Evolutionary conservation across 2,113 vertebrate genomes (phyloP), one percentile per base, ranked within the genome.

Genomic region (Takifugu bimaculatus): DNA sequence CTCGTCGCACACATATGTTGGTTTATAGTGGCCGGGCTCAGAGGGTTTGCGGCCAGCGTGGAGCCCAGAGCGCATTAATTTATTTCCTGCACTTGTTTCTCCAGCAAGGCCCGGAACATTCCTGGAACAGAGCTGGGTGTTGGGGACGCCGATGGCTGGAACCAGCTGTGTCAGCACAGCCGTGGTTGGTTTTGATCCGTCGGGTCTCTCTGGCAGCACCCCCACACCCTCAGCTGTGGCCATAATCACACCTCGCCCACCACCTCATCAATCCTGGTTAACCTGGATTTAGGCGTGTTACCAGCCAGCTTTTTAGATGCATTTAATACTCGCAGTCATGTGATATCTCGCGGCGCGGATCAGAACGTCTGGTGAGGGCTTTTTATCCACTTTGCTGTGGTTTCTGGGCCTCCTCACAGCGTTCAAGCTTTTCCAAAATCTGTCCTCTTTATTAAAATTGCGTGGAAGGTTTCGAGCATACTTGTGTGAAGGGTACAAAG

Each of bases 31-130:
- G 65, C 59, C 13, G 61, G 64, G 55, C 2, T 78, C 83, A 63
- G 47, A 77, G 83, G 87, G 88, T 88, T 81, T 50, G 29, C 64
- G 82, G 92, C 88, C 71, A 48, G 85, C 75, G 85, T 90, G 83
- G 90, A 93, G 89, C 84, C 88, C 82, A 75, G 80, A 90, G 90
- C 90, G 83, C 91, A 88, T 91, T 92, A 91, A 93, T 91, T 91
- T 92, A 91, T 93, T 94, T 95, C 93, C 94, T 95, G 93, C 90
- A 88, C 91, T 93, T 94, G 93, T 95, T 96, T 93, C 93, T 93
- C 80, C 87, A 82, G 82, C 81, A 83, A 88, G 91, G 90, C 87
- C 82, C 80, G 86, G 91, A 91, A 91, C 89, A 69, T 6, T 84
- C 91, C 57, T 61, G 84, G 67, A 82, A 68, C 79, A 25, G 44